Base-by-base conservation (phyloP, 2,797 vertebrate species). In the Myripristis jacobus region DNA sequence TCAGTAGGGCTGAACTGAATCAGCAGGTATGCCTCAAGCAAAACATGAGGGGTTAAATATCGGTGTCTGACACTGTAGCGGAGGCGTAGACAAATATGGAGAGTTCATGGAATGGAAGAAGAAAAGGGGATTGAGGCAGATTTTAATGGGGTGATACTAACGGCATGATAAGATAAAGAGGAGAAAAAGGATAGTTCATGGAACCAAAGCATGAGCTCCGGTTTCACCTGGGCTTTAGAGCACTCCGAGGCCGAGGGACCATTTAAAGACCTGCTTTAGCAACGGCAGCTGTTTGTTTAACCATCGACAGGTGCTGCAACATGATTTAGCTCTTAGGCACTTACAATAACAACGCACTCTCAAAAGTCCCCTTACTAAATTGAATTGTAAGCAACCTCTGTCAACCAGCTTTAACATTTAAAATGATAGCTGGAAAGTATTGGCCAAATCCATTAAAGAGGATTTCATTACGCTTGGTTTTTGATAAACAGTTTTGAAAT, bases 201-300 rank as follows among this genome's bases (percentile, higher is more conserved):
- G 25, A 25, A 66, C 22, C 27, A 31, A 19, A 25, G 34, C 12
- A 8, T 54, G 48, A 57, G 61, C 73, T 82, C n/a, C 21, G 18
- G 54, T 48, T 65, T 75, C 16, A 48, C 15, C 22, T 19, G 31
- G 18, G 34, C 11, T 21, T 6, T 60, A 73, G 18, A 31, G 19
- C 15, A 51, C 27, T 46, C 2, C 9, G 3, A 58, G 56, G 4
- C 63, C 19, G n/a, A 57, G 2, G 31, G 57, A 66, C 21, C 44
- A 50, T 73, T 36, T 47, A 36, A 63, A 69, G 67, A 24, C 27
- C 7, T 18, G 25, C 27, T 44, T 18, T 16, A 58, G 53, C n/a
- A 11, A 60, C 71, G 51, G 21, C 64, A 83, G 57, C 59, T 75
- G 51, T 56, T 82, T 77, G 57, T 52, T 48, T 54, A 73, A 81